Evolutionary conservation across 2,113 vertebrate species (phyloP).

Genomic region (Chitala chitala): DNA sequence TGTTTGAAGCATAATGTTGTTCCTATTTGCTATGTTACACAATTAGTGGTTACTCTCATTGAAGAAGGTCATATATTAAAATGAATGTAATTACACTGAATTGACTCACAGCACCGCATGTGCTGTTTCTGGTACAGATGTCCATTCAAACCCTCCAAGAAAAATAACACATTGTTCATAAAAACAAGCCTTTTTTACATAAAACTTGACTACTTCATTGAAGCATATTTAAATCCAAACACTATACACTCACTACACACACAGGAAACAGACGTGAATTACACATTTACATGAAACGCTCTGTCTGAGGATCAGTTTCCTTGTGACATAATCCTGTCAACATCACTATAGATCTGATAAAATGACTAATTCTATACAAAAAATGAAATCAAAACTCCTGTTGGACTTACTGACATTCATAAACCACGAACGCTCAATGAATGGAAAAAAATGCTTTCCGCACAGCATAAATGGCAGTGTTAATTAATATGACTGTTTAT

Average conservation of each 20-base stretch:
- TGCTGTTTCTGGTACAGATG: neutral
- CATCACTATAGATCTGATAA: neutral
- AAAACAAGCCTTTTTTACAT: too few relatives aligned
- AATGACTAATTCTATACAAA: neutral
- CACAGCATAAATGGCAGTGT: too few relatives aligned
- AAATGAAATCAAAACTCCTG: neutral
- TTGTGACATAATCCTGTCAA: conserved; percentile 4
- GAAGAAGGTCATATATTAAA: neutral
- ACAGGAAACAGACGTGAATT: too few relatives aligned
- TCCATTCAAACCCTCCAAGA: too few relatives aligned
- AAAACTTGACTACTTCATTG: too few relatives aligned
- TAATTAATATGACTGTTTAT: neutral
- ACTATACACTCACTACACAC: too few relatives aligned
- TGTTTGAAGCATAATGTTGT: neutral
- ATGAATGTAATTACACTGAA: neutral
- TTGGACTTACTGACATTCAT: neutral
- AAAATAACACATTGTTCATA: too few relatives aligned
- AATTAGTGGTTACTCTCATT: neutral
- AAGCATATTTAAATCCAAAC: too few relatives aligned
- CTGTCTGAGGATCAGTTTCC: neutral
- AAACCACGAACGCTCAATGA: neutral
- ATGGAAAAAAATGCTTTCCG: neutral
- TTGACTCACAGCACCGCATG: too few relatives aligned
- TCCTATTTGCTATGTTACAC: neutral
- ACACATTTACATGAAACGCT: neutral